Evolutionary conservation across 2,888 invertebrate species (phyloP).

Genomic region (Oligia fasciuncula): DNA sequence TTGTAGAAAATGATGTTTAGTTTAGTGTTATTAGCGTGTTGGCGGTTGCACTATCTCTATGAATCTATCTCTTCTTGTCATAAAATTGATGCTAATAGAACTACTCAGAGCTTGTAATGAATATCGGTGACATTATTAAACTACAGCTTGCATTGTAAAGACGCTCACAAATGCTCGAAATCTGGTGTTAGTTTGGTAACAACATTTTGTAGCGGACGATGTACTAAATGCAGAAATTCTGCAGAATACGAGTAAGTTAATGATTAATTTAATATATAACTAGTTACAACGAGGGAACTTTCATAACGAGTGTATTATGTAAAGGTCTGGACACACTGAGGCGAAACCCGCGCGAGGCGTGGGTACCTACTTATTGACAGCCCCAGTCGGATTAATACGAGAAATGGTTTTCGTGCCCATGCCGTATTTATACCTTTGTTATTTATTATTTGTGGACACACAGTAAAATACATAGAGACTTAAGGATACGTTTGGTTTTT

Average conservation of each 20-base stretch:
- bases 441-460: background rate
- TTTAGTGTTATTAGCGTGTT: background rate
- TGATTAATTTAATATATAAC: slow-evolving; percentile 17
- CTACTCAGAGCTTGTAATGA: background rate
- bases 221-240: slow-evolving; percentile 1
- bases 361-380: background rate
- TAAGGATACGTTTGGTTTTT: background rate
- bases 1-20: background rate
- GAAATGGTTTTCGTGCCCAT: background rate
- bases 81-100: background rate
- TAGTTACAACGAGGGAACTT: background rate
- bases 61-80: background rate
- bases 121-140: slow-evolving; percentile 10
- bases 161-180: background rate
- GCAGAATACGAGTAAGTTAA: background rate
- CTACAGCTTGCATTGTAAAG: background rate
- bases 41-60: no score
- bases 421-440: background rate
- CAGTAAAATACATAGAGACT: background rate
- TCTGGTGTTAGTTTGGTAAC: slow-evolving; percentile 4
- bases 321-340: background rate
- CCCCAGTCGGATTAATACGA: background rate
- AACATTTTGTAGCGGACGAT: background rate
- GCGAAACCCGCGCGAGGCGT: no score
- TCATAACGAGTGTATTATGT: background rate